Conservation (phyloP, 2,888 invertebrate genomes). For the Euzophera pinguis region DNA sequence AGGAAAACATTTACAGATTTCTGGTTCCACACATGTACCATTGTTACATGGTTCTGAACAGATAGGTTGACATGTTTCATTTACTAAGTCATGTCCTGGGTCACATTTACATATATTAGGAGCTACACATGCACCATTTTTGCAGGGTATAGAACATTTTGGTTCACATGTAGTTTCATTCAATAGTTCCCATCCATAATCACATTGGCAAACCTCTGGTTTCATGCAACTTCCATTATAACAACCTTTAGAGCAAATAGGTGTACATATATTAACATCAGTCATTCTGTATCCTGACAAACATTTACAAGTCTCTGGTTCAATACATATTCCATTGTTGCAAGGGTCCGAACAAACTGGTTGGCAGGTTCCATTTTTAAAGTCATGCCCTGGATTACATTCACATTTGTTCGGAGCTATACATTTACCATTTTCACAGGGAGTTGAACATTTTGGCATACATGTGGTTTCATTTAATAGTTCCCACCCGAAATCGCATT, state of each 20-base stretch:
- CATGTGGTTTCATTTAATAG: conserved; percentile 4
- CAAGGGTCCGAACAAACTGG: conserved; percentile 50
- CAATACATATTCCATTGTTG: too few species aligned
- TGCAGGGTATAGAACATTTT: too few species aligned
- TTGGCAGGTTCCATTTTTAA: conserved; percentile 33
- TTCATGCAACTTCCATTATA: conserved; percentile 63
- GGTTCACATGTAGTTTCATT: too few species aligned
- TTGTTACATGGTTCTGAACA: conserved; percentile 21
- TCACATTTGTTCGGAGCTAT: conserved; percentile 21
- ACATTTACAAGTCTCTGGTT: too few species aligned
- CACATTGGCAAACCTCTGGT: conserved; percentile 62
- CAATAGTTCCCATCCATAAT: too few species aligned
- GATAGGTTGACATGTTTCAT: conserved; percentile 20
- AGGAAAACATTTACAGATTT: conserved; percentile 22
- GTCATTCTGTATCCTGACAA: too few species aligned
- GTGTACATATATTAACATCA: too few species aligned
- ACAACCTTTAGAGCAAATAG: conserved; percentile 29
- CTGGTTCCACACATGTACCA: conserved; percentile 24
- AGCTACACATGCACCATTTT: not conserved
- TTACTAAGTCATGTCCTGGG: conserved; percentile 20
- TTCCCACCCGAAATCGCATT: conserved; percentile 22
- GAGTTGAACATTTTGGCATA: conserved; percentile 17
- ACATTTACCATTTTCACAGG: conserved; percentile 24
- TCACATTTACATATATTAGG: conserved; percentile 3
- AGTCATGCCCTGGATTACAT: conserved; percentile 15